A percentile compares a stretch with the other conserved stretches of the same genome.
These are phyloP conservation scores for Heliothis peltigera DNA, from an alignment of 2,888 invertebrate species.

Conservation along the genomic window DNA sequence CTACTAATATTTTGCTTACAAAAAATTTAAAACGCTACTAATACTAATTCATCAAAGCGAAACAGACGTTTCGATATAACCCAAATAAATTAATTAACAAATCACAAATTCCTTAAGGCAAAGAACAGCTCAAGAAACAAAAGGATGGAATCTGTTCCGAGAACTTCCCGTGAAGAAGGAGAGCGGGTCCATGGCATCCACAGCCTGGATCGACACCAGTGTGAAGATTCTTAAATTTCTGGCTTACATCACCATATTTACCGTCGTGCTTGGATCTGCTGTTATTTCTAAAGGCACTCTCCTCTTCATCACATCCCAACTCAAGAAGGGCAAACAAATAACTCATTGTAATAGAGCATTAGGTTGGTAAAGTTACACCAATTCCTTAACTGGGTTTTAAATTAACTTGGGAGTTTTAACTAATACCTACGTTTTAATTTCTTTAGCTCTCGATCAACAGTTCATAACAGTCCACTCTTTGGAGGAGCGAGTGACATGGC, in stretches of 20 bases:
- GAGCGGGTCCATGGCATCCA: conserved; percentile 92
- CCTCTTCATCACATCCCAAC: conserved; percentile 93
- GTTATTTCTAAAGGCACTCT: conserved; percentile 93
- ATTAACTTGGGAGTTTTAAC: neutral
- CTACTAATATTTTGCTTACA: too few relatives aligned
- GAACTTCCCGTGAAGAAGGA: conserved; percentile 92
- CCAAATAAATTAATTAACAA: neutral
- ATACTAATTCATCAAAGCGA: neutral
- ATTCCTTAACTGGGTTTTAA: neutral
- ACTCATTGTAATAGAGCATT: conserved; percentile 90
- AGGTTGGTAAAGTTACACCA: conserved; percentile 68
- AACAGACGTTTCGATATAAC: neutral
- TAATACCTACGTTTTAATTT: conserved; percentile 20
- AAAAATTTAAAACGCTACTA: neutral
- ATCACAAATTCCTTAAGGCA: conserved; percentile 73
- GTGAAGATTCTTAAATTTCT: conserved; percentile 92
- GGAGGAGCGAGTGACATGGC: conserved; percentile 93
- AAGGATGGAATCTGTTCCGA: conserved; percentile 95
- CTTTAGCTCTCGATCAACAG: conserved; percentile 90
- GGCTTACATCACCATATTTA: conserved; percentile 92
- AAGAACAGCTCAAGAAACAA: conserved; percentile 88
- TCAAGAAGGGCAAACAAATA: conserved; percentile 88
- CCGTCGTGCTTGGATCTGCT: conserved; percentile 91
- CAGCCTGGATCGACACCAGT: conserved; percentile 90
- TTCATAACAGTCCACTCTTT: conserved; percentile 91